Evolutionary conservation across 2,797 vertebrate species (phyloP), one percentile per base, ranked within the genome.

Genomic region (Gouania willdenowi): DNA sequence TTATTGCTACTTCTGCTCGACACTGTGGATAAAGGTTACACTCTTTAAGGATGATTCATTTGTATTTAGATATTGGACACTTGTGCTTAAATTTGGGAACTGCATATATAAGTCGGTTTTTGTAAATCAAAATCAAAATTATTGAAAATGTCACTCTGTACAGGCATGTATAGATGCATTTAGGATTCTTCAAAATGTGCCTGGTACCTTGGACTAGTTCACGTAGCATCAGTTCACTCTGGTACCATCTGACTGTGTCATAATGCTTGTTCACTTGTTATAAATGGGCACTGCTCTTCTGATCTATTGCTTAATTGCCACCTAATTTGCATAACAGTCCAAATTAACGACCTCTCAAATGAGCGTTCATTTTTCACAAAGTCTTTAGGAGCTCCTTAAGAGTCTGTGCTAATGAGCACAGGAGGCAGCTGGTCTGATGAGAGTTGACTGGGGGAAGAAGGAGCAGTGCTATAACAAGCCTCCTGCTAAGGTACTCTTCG

Each of bases 331-430:
- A 91, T 90, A 90, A 89, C 86, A 89, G 87, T 91, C 89, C 89
- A 91, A 91, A 90, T 91, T 91, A 90, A 90, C 87, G 84, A 88
- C 88, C 89, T 89, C 87, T 90, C 88, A 87, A 89, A 90, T 87
- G 88, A 90, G 87, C 84, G 80, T 89, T 90, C 87, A 90, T 90
- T 91, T 91, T 90, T 91, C 88, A 90, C 88, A 89, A 89, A 88
- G 87, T 90, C 89, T 91, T 91, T 91, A 90, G 88, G 88, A 91
- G 88, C 86, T 90, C 85, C 90, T 91, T 90, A 90, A 90, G 88
- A 90, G 87, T 86, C 85, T 77, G 76, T 71, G 86, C 85, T 91
- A 91, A 90, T 88, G 89, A 90, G 87, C 85, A 74, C 85, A 85
- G 85, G 84, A 88, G 87, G 86, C 88, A 88, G 87, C 86, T 88